Conservation (phyloP, 2,113 vertebrate genomes). For the Pomatostomus ruficeps region DNA sequence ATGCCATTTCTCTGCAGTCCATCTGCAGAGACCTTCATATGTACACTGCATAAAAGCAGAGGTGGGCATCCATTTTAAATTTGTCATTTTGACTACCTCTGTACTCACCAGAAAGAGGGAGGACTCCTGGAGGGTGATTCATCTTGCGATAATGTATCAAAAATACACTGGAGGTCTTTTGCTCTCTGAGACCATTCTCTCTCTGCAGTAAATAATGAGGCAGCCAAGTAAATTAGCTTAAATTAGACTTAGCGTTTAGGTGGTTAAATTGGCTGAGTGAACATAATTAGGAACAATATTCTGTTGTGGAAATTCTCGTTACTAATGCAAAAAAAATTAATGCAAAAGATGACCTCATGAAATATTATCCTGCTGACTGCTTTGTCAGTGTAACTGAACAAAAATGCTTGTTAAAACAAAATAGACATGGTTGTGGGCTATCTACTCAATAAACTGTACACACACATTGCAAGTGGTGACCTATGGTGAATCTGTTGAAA, state of each 20-base stretch:
- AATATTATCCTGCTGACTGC: background rate
- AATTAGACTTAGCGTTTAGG: background rate
- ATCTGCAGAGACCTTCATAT: background rate
- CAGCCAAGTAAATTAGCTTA: background rate
- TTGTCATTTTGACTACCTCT: background rate
- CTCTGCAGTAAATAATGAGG: background rate
- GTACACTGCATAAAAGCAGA: background rate
- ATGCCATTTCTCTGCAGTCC: background rate
- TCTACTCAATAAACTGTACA: background rate
- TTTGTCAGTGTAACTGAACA: background rate
- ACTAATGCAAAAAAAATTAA: background rate
- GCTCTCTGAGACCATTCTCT: background rate
- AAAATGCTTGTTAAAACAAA: conserved; percentile 35
- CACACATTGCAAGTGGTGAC: background rate
- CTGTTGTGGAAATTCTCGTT: background rate
- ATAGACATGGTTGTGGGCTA: background rate
- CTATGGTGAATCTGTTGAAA: background rate
- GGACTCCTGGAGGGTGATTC: background rate
- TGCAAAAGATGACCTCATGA: background rate
- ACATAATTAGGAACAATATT: background rate
- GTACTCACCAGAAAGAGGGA: background rate
- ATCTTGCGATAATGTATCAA: background rate
- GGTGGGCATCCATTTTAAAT: background rate
- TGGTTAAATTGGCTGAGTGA: background rate
- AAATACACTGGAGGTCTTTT: background rate